Evolutionary conservation across 2,888 invertebrate species (phyloP).

Genomic region (Ophion obscuratus): DNA sequence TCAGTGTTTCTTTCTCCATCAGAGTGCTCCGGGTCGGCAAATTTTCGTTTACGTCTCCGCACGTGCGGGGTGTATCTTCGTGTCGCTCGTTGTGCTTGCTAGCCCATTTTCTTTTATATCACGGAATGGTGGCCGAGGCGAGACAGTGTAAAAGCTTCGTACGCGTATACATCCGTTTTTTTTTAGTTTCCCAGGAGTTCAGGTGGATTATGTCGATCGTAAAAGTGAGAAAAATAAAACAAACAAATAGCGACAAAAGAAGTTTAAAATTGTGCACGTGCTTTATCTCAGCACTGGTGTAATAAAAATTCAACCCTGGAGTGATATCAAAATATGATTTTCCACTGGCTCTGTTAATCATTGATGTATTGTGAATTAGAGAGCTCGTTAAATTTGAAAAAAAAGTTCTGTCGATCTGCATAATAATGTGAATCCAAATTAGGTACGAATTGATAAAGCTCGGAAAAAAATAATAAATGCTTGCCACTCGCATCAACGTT

Average conservation of each 20-base stretch:
- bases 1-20: neutral
- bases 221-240: constrained; percentile 25
- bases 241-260: neutral
- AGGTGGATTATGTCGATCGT: constrained; percentile 53
- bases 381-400: too few relatives aligned
- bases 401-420: too few relatives aligned
- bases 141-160: constrained; percentile 54
- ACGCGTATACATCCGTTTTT: constrained; percentile 3
- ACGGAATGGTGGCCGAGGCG: constrained; percentile 34
- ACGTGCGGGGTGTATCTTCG: constrained; percentile 23
- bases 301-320: too few relatives aligned
- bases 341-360: neutral
- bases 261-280: neutral
- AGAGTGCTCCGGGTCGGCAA: constrained; percentile 40
- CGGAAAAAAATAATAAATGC: too few relatives aligned
- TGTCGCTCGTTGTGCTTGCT: constrained; percentile 20
- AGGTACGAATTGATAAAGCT: too few relatives aligned
- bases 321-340: neutral
- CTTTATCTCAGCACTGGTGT: neutral
- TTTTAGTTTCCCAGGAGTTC: constrained; percentile 33
- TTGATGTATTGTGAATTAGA: neutral
- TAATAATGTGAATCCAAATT: too few relatives aligned
- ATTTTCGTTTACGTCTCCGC: constrained; percentile 53
- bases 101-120: constrained; percentile 62
- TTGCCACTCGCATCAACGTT: too few relatives aligned